Conservation (phyloP, 2,888 invertebrate species). For the Hemaris fuciformis region DNA sequence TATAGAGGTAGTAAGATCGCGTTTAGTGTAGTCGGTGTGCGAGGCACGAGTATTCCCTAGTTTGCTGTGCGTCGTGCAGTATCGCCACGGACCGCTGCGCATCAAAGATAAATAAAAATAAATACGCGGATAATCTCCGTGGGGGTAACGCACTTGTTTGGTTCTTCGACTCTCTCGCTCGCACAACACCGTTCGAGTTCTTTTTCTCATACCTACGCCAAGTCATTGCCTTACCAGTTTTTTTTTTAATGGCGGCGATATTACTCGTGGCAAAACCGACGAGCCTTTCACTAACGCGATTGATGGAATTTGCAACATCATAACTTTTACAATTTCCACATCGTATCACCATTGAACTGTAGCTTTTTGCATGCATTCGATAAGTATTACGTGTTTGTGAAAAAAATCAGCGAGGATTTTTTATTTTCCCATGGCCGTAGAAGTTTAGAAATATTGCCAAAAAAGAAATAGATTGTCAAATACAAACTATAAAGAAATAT, state of each 20-base stretch:
- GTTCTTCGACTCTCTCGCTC: slow-evolving; percentile 59
- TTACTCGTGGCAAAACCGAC: slow-evolving; percentile 55
- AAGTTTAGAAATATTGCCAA: slow-evolving; percentile 13
- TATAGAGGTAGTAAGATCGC: background rate
- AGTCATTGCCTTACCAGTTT: slow-evolving; percentile 71
- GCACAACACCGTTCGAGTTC: slow-evolving; percentile 50
- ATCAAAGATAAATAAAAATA: slow-evolving; percentile 64
- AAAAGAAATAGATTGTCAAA: slow-evolving; percentile 4
- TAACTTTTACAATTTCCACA: slow-evolving; percentile 19
- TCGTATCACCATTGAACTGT: slow-evolving; percentile 13
- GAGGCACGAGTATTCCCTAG: background rate
- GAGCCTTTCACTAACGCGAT: slow-evolving; percentile 60
- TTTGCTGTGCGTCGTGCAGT: slow-evolving; percentile 22
- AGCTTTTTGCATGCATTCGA: background rate
- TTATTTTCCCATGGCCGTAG: background rate
- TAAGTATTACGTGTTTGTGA: background rate
- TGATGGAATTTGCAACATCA: slow-evolving; percentile 25
- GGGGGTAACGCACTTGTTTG: slow-evolving; percentile 80
- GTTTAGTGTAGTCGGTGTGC: background rate
- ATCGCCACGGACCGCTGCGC: slow-evolving; percentile 40
- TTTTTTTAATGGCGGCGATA: slow-evolving; percentile 57
- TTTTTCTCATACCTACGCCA: slow-evolving; percentile 61
- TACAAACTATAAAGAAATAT: slow-evolving; percentile 7
- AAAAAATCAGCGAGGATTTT: no score
- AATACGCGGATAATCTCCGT: slow-evolving; percentile 68